A percentile compares a stretch with the other conserved stretches of the same genome.
Conservation (phyloP, 2,888 invertebrate species). For the Rosalia funebris region DNA sequence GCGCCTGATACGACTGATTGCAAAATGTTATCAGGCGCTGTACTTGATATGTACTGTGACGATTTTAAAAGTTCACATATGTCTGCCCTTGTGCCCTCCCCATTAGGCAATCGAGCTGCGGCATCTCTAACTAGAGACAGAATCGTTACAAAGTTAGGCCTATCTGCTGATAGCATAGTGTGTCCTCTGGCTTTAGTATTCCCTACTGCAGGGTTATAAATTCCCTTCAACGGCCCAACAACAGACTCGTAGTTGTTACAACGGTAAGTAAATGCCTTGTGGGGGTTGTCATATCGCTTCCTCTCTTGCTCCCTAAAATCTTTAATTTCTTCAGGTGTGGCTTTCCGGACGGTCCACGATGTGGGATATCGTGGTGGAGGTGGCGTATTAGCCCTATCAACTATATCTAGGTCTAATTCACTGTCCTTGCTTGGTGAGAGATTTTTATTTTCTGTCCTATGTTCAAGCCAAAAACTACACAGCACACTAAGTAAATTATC, state of each 20-base stretch:
- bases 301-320: constrained; percentile 85
- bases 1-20: constrained; percentile 91
- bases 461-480: constrained; percentile 83
- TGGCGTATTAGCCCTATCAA: constrained; percentile 64
- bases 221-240: constrained; percentile 76
- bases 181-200: constrained; percentile 80
- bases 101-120: constrained; percentile 91
- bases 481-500: constrained; percentile 80
- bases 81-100: constrained; percentile 91
- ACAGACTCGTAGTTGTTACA: constrained; percentile 88
- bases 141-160: constrained; percentile 92
- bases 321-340: constrained; percentile 79
- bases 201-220: constrained; percentile 74
- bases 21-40: constrained; percentile 72
- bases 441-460: constrained; percentile 64
- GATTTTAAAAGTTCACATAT: constrained; percentile 85
- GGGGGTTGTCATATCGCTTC: constrained; percentile 86
- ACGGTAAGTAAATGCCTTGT: constrained; percentile 84
- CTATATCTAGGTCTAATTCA: constrained; percentile 59
- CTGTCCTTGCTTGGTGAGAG: constrained; percentile 57
- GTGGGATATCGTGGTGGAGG: constrained; percentile 74
- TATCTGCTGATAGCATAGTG: constrained; percentile 79
- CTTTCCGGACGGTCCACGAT: constrained; percentile 84
- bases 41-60: constrained; percentile 70
- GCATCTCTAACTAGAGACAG: constrained; percentile 93